These are phyloP conservation scores for Callyntrura sp. DNA, from an alignment of 2,888 invertebrate species.

Conservation along the genomic window DNA sequence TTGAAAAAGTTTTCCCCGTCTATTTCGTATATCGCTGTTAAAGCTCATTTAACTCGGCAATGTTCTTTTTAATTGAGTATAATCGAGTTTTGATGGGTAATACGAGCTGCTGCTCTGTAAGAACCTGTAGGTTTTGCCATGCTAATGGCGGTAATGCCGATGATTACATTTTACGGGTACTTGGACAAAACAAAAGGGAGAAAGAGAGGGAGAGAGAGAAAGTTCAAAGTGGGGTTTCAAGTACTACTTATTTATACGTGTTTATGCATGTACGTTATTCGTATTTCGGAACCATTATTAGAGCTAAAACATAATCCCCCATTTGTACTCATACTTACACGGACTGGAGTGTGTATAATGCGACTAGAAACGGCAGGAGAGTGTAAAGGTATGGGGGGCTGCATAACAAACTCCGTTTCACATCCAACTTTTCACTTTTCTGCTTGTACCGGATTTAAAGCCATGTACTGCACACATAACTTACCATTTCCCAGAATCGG, in stretches of 20 bases:
- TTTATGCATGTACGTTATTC: not conserved
- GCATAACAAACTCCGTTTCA: not conserved
- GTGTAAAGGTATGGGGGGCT: too few relatives aligned
- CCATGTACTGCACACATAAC: not conserved
- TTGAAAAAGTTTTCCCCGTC: too few relatives aligned
- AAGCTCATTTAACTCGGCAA: not conserved
- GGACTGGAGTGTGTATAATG: not conserved
- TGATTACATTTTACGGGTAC: slow-evolving; percentile 6
- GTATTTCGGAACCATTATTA: not conserved
- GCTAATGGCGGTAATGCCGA: not conserved
- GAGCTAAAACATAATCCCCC: not conserved
- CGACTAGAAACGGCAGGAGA: too few relatives aligned
- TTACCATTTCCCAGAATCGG: not conserved
- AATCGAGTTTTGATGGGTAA: slow-evolving; percentile 41
- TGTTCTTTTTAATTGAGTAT: slow-evolving; percentile 15
- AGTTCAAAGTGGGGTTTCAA: slow-evolving; percentile 1
- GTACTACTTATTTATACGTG: not conserved
- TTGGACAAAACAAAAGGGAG: not conserved
- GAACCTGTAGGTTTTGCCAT: not conserved
- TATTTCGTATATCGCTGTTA: too few relatives aligned
- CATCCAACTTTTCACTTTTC: slow-evolving; percentile 17
- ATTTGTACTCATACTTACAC: not conserved
- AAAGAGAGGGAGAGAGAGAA: not conserved
- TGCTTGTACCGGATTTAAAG: not conserved
- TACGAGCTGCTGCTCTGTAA: not conserved